These are phyloP conservation scores for Aphyosemion australe DNA, from an alignment of 2,113 vertebrate genomes.

Conservation along the genomic window DNA sequence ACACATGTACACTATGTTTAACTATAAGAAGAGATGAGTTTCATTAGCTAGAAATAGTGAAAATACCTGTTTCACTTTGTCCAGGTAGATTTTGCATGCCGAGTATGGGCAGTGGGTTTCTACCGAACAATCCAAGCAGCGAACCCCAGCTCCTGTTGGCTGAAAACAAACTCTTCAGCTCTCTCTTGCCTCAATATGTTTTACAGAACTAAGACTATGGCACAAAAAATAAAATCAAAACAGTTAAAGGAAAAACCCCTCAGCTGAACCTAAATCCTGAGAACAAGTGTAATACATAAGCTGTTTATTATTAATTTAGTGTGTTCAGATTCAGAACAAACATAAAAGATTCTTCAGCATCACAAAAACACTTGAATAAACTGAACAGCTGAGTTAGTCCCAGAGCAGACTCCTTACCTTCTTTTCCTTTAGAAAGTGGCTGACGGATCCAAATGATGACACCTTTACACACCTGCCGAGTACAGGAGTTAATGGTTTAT, in stretches of 20 bases:
- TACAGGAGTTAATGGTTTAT: slow-evolving; percentile 18
- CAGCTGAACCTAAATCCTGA: too few species aligned
- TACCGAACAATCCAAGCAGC: slow-evolving; percentile 81
- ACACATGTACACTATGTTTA: background rate
- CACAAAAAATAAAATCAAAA: too few species aligned
- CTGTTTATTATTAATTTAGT: too few species aligned
- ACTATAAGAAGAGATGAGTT: background rate
- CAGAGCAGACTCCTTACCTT: slow-evolving; percentile 78
- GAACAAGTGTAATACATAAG: too few species aligned
- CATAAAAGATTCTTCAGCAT: too few species aligned
- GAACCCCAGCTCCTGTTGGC: slow-evolving; percentile 78
- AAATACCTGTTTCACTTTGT: slow-evolving; percentile 75
- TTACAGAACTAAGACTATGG: too few species aligned
- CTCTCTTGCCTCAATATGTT: too few species aligned
- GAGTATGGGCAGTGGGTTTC: slow-evolving; percentile 82
- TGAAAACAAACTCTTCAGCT: slow-evolving; percentile 42
- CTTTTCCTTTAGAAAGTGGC: slow-evolving; percentile 80
- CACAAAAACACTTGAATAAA: too few species aligned
- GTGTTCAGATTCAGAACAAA: too few species aligned
- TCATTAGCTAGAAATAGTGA: background rate
- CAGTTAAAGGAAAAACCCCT: too few species aligned
- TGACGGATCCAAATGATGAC: slow-evolving; percentile 85
- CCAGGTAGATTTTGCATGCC: slow-evolving; percentile 83
- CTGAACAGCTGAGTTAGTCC: background rate
- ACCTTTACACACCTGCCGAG: slow-evolving; percentile 82